phyloP scores from a whole-genome alignment of 2,797 vertebrate genomes.

The Graptemys geographica region DNA sequence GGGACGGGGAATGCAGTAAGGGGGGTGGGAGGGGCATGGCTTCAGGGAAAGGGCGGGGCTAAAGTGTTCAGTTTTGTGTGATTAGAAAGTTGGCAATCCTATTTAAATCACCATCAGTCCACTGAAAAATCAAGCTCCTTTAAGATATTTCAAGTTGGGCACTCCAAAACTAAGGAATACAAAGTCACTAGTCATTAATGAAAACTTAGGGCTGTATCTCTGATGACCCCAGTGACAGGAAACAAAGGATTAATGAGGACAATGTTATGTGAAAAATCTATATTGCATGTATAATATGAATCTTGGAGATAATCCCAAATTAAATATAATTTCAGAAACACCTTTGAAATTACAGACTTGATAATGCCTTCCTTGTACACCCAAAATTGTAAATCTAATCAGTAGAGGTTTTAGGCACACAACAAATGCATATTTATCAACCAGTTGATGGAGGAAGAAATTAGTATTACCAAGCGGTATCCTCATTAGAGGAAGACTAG shows the following conservation, averaged over 20 bases:
- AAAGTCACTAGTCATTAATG: not conserved
- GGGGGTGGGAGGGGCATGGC: no score
- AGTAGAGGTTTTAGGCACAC: not conserved
- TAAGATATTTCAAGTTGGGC: not conserved
- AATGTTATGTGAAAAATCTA: not conserved
- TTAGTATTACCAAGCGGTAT: not conserved
- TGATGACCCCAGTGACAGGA: not conserved
- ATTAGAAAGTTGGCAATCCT: no score
- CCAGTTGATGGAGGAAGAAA: not conserved
- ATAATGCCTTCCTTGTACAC: not conserved
- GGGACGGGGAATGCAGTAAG: no score
- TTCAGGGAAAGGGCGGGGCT: no score
- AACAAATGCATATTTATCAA: slow-evolving; percentile 2
- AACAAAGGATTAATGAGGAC: not conserved
- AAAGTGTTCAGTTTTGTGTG: no score
- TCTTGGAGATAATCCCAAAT: not conserved
- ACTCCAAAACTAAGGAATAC: not conserved
- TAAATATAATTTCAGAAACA: not conserved
- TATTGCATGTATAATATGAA: not conserved
- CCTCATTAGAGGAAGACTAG: not conserved
- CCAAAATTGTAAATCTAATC: not conserved
- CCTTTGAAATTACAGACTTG: not conserved
- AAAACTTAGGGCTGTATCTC: not conserved
- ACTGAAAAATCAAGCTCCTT: not conserved
- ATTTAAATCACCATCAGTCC: not conserved